Percentiles rank a stretch among this genome's conserved stretches.
phyloP scores from a whole-genome alignment of 1,140 invertebrate genomes.

The Hylyphantes graminicola region DNA sequence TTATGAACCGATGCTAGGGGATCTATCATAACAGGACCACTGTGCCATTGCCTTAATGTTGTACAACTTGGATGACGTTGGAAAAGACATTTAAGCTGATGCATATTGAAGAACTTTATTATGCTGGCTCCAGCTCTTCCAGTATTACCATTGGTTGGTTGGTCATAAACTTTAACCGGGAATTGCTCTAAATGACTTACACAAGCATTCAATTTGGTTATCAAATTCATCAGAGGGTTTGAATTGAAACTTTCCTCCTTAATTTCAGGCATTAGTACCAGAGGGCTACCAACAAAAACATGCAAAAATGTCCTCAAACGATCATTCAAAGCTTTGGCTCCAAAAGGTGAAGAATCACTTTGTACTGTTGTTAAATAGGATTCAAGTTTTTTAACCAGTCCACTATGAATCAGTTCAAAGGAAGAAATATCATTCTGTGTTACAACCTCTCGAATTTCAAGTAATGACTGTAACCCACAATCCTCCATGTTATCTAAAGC shows the following conservation, averaged over 20 bases:
- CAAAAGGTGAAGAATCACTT: slow-evolving; percentile 61
- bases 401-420: slow-evolving; percentile 97
- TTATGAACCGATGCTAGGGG: slow-evolving; percentile 97
- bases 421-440: slow-evolving; percentile 95
- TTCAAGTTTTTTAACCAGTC: slow-evolving; percentile 88
- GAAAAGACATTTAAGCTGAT: slow-evolving; percentile 97
- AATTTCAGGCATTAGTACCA: slow-evolving; percentile 64
- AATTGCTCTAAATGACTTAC: slow-evolving; percentile 98
- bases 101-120: slow-evolving; percentile 98
- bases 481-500: slow-evolving; percentile 75
- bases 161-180: slow-evolving; percentile 94
- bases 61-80: slow-evolving; percentile 94
- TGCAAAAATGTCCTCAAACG: slow-evolving; percentile 90
- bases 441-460: slow-evolving; percentile 86
- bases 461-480: slow-evolving; percentile 77
- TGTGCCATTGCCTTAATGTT: slow-evolving; percentile 96
- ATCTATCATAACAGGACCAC: slow-evolving; percentile 98
- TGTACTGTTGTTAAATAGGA: slow-evolving; percentile 76
- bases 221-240: slow-evolving; percentile 81
- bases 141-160: slow-evolving; percentile 81
- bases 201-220: slow-evolving; percentile 93
- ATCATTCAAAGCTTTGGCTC: slow-evolving; percentile 75
- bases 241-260: slow-evolving; percentile 67
- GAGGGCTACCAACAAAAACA: slow-evolving; percentile 88
- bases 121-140: slow-evolving; percentile 82